A percentile compares a stretch with the other conserved stretches of the same genome.
Evolutionary conservation across 2,888 invertebrate genomes (phyloP).

Genomic region (Malthinus seriepunctatus): DNA sequence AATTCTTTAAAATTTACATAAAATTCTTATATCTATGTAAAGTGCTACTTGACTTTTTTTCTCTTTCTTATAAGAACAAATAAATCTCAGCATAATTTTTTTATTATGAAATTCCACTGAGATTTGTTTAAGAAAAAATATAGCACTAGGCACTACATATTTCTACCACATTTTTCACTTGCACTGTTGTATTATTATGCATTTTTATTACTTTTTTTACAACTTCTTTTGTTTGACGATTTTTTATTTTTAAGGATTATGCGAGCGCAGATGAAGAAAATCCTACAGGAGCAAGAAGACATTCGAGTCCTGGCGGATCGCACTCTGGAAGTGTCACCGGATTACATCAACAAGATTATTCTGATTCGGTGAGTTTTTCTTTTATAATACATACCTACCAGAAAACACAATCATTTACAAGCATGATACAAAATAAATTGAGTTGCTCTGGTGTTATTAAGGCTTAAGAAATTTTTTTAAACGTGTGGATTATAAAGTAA

Average conservation of each 20-base stretch:
- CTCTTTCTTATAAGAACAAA: slow-evolving; percentile 29
- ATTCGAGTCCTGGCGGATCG: slow-evolving; percentile 73
- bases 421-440: background rate
- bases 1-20: slow-evolving; percentile 17
- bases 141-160: slow-evolving; percentile 55
- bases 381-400: background rate
- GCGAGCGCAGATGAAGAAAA: slow-evolving; percentile 65
- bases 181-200: slow-evolving; percentile 14
- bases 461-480: background rate
- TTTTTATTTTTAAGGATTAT: slow-evolving; percentile 62
- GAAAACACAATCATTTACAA: background rate
- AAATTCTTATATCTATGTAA: slow-evolving; percentile 15
- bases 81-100: slow-evolving; percentile 32
- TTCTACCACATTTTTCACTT: slow-evolving; percentile 52
- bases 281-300: slow-evolving; percentile 58
- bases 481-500: background rate
- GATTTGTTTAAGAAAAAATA: slow-evolving; percentile 28
- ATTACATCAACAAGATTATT: slow-evolving; percentile 62
- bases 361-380: slow-evolving; percentile 60
- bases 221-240: background rate
- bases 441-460: background rate
- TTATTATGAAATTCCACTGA: slow-evolving; percentile 24
- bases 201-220: background rate
- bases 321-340: slow-evolving; percentile 69
- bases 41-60: slow-evolving; percentile 17